Percentiles rank a stretch among this genome's conserved stretches.
Evolutionary conservation across 2,888 invertebrate species (phyloP).

Genomic region (Coronaproctus castanopsis): DNA sequence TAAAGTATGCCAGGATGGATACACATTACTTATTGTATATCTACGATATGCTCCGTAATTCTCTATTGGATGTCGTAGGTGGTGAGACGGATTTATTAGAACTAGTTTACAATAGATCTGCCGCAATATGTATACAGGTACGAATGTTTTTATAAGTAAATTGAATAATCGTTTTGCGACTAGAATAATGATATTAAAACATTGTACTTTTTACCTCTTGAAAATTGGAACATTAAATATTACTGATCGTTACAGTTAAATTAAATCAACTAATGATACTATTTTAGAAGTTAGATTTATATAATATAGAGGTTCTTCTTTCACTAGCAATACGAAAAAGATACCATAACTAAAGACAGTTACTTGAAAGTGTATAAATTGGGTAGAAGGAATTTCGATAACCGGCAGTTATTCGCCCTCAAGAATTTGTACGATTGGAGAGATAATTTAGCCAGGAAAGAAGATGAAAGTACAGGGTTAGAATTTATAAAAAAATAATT

Average conservation of each 20-base stretch:
- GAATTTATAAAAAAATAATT: slow-evolving; percentile 17
- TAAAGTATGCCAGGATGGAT: slow-evolving; percentile 75
- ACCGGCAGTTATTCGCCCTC: slow-evolving; percentile 63
- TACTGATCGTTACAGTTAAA: too few relatives aligned
- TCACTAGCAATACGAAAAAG: slow-evolving; percentile 57
- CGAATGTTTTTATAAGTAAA: neutral
- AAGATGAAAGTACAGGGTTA: slow-evolving; percentile 76
- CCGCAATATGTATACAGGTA: slow-evolving; percentile 37
- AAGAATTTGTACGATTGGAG: slow-evolving; percentile 70
- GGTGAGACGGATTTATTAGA: slow-evolving; percentile 41
- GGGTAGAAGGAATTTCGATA: slow-evolving; percentile 61
- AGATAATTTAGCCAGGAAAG: slow-evolving; percentile 55
- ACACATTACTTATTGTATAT: slow-evolving; percentile 87
- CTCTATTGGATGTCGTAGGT: slow-evolving; percentile 45
- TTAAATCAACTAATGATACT: too few relatives aligned
- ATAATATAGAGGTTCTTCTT: too few relatives aligned
- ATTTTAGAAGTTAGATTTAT: too few relatives aligned
- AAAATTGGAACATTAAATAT: neutral
- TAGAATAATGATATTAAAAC: neutral
- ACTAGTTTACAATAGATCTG: slow-evolving; percentile 51
- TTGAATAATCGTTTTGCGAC: neutral
- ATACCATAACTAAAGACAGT: slow-evolving; percentile 42
- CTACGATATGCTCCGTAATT: slow-evolving; percentile 55
- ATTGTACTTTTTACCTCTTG: neutral
- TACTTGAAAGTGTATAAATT: slow-evolving; percentile 56